A percentile compares a stretch with the other conserved stretches of the same genome.
These are phyloP conservation scores for Seladonia tumulorum DNA, from an alignment of 2,888 invertebrate species.

Conservation along the genomic window DNA sequence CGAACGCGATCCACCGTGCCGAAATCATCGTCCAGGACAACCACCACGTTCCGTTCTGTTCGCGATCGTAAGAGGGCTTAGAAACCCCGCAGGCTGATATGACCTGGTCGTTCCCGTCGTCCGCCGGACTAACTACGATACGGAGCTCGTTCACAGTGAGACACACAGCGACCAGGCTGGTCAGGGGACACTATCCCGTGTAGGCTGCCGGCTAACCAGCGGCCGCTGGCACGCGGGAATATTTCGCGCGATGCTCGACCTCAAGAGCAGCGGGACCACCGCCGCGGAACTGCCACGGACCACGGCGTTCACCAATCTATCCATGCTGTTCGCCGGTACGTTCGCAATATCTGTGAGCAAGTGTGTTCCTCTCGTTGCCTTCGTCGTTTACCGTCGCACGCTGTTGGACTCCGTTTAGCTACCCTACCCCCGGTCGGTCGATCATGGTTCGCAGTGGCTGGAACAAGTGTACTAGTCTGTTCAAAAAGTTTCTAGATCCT, in stretches of 20 bases:
- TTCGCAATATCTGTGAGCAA: constrained; percentile 73
- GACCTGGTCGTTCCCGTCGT: constrained; percentile 48
- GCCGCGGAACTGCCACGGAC: constrained; percentile 96
- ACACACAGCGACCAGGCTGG: constrained; percentile 18
- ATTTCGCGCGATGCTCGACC: constrained; percentile 91
- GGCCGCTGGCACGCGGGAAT: constrained; percentile 48
- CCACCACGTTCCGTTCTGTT: background rate
- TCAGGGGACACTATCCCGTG: constrained; percentile 20
- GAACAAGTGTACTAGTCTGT: background rate
- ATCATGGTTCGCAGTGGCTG: background rate
- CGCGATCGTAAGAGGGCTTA: constrained; percentile 1
- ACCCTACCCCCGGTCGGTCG: background rate
- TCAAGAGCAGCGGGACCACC: constrained; percentile 95
- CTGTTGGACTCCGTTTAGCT: background rate
- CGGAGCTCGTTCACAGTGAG: constrained; percentile 59
- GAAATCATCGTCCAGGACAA: constrained; percentile 2
- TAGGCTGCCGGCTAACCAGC: constrained; percentile 31
- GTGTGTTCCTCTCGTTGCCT: background rate
- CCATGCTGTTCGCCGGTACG: constrained; percentile 97
- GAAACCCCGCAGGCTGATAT: constrained; percentile 52
- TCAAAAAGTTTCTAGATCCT: background rate
- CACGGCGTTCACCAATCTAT: constrained; percentile 96
- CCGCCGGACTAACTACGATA: constrained; percentile 39
- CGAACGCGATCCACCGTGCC: constrained; percentile 34
- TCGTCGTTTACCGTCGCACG: background rate